Evolutionary conservation across 2,888 invertebrate genomes (phyloP).

Genomic region (Pseudolycoriella hygida): DNA sequence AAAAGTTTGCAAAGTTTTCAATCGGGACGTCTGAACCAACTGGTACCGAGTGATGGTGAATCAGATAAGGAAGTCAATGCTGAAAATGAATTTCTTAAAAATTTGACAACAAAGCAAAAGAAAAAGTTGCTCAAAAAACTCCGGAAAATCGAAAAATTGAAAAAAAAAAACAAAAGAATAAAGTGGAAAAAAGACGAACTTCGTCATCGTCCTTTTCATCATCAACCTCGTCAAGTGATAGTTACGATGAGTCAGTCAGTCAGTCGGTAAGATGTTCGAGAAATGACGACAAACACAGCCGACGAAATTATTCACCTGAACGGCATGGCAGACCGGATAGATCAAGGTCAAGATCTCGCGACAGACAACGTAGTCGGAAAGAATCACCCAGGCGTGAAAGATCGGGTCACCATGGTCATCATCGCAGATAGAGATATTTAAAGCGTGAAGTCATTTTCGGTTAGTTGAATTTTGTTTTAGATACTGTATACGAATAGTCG

Average conservation of each 20-base stretch:
- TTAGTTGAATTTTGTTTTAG: too few species aligned
- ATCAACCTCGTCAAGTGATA: conserved; percentile 16
- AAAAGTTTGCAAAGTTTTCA: conserved; percentile 38
- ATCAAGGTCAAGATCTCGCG: background rate
- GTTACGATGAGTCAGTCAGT: background rate
- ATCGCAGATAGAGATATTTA: too few species aligned
- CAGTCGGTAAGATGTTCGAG: background rate
- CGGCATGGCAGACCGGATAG: background rate
- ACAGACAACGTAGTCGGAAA: background rate
- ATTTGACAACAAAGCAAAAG: conserved; percentile 74
- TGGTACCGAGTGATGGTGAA: conserved; percentile 36
- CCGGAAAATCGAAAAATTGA: conserved; percentile 41
- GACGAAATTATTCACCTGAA: background rate
- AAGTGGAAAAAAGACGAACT: conserved; percentile 17
- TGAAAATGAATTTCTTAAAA: conserved; percentile 67
- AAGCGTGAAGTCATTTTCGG: too few species aligned
- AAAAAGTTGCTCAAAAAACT: conserved; percentile 70
- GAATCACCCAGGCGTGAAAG: background rate
- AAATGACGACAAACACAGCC: background rate
- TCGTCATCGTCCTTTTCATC: conserved; percentile 36
- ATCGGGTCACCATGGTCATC: too few species aligned
- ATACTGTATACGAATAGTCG: too few species aligned
- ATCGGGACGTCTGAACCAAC: conserved; percentile 35
- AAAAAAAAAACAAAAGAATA: conserved; percentile 18
- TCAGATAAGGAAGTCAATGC: conserved; percentile 30